These are phyloP conservation scores for Mesocricetus auratus DNA, from an alignment of 2,113 vertebrate species.

Conservation along the genomic window DNA sequence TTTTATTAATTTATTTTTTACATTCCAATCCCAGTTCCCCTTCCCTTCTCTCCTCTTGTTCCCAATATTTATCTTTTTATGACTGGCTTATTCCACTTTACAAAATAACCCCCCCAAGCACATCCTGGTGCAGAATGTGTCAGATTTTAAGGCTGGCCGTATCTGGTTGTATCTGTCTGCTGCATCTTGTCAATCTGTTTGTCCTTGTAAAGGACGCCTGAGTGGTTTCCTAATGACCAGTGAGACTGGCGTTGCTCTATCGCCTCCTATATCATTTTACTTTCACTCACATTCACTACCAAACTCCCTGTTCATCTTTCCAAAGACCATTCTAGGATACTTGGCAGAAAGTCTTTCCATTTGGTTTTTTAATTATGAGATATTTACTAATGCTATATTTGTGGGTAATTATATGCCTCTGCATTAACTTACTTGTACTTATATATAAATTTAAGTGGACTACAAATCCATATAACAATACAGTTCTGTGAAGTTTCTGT, in stretches of 20 bases:
- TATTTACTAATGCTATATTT: background rate
- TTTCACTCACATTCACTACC: background rate
- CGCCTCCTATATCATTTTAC: background rate
- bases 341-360: background rate
- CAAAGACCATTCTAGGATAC: background rate
- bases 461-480: background rate
- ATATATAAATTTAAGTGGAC: background rate
- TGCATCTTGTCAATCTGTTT: background rate
- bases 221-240: too few relatives aligned
- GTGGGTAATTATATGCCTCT: background rate
- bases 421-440: background rate
- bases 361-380: background rate
- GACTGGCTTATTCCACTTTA: background rate
- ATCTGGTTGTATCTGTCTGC: fast-evolving
- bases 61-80: background rate
- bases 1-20: too few relatives aligned
- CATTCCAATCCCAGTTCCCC: too few relatives aligned
- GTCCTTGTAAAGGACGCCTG: background rate
- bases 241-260: background rate
- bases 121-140: background rate
- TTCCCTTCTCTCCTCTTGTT: too few relatives aligned
- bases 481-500: background rate
- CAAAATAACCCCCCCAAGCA: background rate
- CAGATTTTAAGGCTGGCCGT: background rate
- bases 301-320: background rate